Evolutionary conservation across 2,113 vertebrate species (phyloP), one percentile per base, ranked within the genome.

Genomic region (Morphnarchus princeps): DNA sequence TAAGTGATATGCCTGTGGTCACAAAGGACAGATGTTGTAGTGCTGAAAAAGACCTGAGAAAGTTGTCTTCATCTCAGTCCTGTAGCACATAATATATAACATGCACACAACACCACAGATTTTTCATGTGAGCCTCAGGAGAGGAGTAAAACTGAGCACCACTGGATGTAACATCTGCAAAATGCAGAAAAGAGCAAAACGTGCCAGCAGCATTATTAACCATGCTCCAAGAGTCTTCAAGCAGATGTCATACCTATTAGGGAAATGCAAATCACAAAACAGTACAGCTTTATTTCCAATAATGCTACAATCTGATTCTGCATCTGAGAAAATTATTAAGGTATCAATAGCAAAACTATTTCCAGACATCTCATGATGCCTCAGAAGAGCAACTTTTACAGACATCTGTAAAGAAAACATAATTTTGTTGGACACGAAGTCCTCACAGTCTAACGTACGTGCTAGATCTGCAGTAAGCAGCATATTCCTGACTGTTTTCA

Each of bases 81-180:
- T 82, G 34, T 57, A 94, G 55, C 70, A 95, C 57, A 52, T 87
- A 95, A 86, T 82, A 73, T 47, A 89, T 36, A 83, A 69, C 32
- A 52, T 7, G 16, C 42, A 91, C 22, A 67, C 34, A 95, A 25
- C 57, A 81, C 24, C 29, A 79, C 34, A 87, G 55, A 36, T 67
- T 92, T 92, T 91, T 84, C 87, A 57, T 61, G 34, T 90, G 25
- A 76, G 16, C 57, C 95, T 92, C 94, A 43, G 61, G 94, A 86
- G 94, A 95, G 36, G 6, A 7, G 2, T 92, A 87, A 94, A 93
- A 93, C 57, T 36, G 49, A 36, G 0, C 73, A 82, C 40, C 66
- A 49, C 49, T 90, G 66, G 54, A 92, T 82, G 9, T 21, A 96
- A 97, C 90, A 96, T 93, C 90, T 95, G 94, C 91, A 96, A 95